phyloP scores from a whole-genome alignment of 1,140 invertebrate genomes.

The Linepithema humile region DNA sequence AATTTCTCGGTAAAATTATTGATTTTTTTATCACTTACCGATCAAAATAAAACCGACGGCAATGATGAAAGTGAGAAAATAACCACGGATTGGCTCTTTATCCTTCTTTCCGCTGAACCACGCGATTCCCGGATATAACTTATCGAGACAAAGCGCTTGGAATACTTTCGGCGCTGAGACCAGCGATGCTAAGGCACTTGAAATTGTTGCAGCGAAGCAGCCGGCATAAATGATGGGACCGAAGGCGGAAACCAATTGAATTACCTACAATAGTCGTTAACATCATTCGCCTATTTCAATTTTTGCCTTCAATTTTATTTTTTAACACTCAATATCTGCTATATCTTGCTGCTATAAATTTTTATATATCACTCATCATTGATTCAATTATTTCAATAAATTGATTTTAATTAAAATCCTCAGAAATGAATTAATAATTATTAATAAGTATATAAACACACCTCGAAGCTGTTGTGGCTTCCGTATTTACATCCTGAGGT shows the following conservation, averaged over 20 bases:
- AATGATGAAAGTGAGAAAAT: slow-evolving; percentile 96
- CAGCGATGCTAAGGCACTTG: slow-evolving; percentile 96
- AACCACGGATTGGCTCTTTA: slow-evolving; percentile 96
- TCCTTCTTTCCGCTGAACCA: slow-evolving; percentile 97
- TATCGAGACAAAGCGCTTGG: slow-evolving; percentile 98
- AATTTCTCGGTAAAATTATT: background rate
- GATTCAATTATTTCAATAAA: background rate
- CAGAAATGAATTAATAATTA: background rate
- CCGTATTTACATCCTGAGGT: slow-evolving; percentile 88
- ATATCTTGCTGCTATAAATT: background rate
- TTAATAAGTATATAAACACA: slow-evolving; percentile 79
- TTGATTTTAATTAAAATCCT: background rate
- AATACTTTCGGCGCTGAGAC: slow-evolving; percentile 98
- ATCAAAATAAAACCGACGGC: slow-evolving; percentile 94
- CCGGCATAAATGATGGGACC: slow-evolving; percentile 98
- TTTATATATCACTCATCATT: background rate
- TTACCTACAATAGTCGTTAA: slow-evolving; percentile 87
- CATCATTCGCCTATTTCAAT: background rate
- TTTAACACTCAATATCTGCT: background rate
- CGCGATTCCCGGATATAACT: slow-evolving; percentile 96
- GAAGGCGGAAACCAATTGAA: slow-evolving; percentile 95
- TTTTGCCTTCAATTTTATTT: background rate
- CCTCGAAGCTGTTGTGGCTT: slow-evolving; percentile 92
- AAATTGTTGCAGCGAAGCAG: slow-evolving; percentile 98
- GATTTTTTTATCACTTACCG: slow-evolving; percentile 85